These are phyloP conservation scores for Heterochromis multidens DNA, from an alignment of 2,113 vertebrate species.

Conservation along the genomic window DNA sequence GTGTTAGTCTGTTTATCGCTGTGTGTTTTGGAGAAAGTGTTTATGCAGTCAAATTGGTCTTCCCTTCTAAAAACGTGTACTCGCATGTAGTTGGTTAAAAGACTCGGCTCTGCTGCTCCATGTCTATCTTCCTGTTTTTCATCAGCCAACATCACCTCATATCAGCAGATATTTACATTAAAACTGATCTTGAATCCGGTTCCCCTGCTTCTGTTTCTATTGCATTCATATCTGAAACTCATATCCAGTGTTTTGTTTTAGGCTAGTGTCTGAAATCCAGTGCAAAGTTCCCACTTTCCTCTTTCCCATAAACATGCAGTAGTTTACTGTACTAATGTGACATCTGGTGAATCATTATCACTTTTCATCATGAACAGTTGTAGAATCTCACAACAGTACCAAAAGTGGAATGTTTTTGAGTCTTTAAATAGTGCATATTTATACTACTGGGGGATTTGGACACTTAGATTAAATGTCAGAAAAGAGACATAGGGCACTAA, in stretches of 20 bases:
- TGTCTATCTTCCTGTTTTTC: not conserved
- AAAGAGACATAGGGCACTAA: not conserved
- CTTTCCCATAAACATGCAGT: not conserved
- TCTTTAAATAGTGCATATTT: not conserved
- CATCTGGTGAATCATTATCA: not conserved
- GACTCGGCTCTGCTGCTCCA: not conserved
- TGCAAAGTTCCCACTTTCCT: not conserved
- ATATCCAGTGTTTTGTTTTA: not conserved
- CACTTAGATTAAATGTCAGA: not conserved
- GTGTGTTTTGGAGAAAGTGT: slow-evolving; percentile 53
- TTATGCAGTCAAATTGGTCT: slow-evolving; percentile 33
- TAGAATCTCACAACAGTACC: not conserved
- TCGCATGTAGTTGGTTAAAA: slow-evolving; percentile 19
- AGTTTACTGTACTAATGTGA: not conserved
- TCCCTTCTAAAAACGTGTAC: slow-evolving; percentile 3
- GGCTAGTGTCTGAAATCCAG: not conserved
- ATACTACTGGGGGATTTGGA: not conserved
- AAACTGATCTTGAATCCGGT: not conserved
- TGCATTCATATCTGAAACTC: not conserved
- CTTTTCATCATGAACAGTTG: not conserved
- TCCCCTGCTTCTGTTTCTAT: not conserved
- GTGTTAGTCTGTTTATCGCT: slow-evolving; percentile 48
- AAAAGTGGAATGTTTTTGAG: not conserved
- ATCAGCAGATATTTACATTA: not conserved
- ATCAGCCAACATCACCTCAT: not conserved